Base-by-base conservation (phyloP, 1,140 invertebrate genomes). In the Calephelis virginiensis region DNA sequence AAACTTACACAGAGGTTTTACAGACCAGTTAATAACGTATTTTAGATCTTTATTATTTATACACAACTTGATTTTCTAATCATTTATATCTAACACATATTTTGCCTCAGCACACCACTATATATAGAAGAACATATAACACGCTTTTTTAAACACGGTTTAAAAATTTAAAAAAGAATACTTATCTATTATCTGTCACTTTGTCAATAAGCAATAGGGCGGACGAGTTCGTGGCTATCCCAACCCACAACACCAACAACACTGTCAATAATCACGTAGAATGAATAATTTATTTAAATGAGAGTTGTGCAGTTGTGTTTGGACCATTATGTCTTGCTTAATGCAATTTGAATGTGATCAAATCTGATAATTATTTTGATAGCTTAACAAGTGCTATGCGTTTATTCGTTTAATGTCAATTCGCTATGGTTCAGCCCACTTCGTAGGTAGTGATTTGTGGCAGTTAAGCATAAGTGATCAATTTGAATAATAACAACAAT, bases 401-500 rank as follows among this genome's bases (percentile, higher is more conserved):
- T 64, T 37, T 46, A 62, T 46, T 12, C 45, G 63, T 64, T 62
- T 64, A 64, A 64, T 53, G 63, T 50, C 63, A 64, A 64, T 53
- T 43, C 63, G 48, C 13, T 62, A 38, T 14, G 12, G 61, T 62
- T 45, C 38, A 45, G 40, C 61, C 53, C 28, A 59, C 53, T 28
- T 59, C 37, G 63, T 53, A 64, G 40, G 63, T 64, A 64, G 38
- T 64, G 38, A 50, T 64, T 64, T 49, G 48, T 12, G 49, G 49
- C 49, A 64, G 50, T 64, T 64, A 38, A 64, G 49, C n/a, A 40
- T 79, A 76, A 79, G 71, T 78, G 77, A 80, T 73, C 77, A 79
- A 81, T 81, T 80, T 80, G 53, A 73, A 67, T 81, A 81, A 80
- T 79, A 71, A 68, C 68, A 62, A 74, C 71, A 76, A 81, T 81